Evolutionary conservation across 2,113 vertebrate genomes (phyloP).

Genomic region (Elgaria multicarinata): DNA sequence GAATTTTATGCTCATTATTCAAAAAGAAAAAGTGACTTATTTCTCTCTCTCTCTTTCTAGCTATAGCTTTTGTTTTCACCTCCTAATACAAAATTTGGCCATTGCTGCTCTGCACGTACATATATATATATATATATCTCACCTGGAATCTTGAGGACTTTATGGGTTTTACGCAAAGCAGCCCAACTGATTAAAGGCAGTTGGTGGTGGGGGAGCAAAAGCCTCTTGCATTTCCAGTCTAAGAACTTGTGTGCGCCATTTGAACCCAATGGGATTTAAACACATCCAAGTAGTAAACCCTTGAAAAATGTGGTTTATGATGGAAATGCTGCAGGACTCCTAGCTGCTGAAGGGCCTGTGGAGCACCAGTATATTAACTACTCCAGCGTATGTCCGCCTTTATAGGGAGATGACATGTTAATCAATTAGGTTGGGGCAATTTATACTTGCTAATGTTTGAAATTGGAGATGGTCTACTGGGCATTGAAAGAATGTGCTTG

Average conservation of each 20-base stretch:
- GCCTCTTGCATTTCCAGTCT: neutral
- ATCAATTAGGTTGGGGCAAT: conserved; percentile 14
- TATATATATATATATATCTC: neutral
- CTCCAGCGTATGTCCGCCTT: neutral
- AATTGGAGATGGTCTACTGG: conserved; percentile 9
- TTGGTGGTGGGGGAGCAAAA: neutral
- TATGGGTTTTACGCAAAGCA: neutral
- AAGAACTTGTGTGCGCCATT: neutral
- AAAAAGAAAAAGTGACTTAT: conserved; percentile 18
- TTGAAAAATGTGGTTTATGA: conserved; percentile 16
- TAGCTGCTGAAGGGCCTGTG: neutral
- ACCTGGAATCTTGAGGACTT: conserved; percentile 9
- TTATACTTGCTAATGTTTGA: conserved; percentile 27
- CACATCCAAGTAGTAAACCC: conserved; percentile 12
- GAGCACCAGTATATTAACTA: neutral
- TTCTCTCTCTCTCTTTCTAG: neutral
- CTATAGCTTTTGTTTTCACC: neutral
- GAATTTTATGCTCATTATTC: conserved; percentile 46
- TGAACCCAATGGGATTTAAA: neutral
- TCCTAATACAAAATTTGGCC: neutral
- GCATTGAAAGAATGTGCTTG: conserved; percentile 1
- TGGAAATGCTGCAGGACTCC: conserved; percentile 5
- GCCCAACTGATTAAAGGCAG: neutral
- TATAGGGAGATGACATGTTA: conserved; percentile 9
- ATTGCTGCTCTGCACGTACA: neutral